phyloP scores from a whole-genome alignment of 2,113 vertebrate species.

The Chlorodrepanis virens region DNA sequence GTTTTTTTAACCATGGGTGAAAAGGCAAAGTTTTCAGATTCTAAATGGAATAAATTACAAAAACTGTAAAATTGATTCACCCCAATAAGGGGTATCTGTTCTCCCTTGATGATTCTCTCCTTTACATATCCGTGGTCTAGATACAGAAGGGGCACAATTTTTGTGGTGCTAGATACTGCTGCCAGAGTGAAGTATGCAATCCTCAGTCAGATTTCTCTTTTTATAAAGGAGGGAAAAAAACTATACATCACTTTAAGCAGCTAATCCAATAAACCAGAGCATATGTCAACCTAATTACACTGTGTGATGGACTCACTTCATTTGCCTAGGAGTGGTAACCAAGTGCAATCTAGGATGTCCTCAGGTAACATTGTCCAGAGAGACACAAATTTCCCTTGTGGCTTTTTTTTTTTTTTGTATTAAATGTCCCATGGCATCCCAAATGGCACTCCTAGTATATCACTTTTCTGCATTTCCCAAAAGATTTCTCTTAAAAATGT shows the following conservation, averaged over 20 bases:
- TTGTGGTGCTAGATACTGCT: not conserved
- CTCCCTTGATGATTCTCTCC: not conserved
- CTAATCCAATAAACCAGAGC: not conserved
- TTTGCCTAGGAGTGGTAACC: not conserved
- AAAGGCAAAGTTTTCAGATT: not conserved
- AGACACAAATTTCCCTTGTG: not conserved
- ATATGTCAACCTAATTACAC: not conserved
- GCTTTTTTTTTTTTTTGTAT: not conserved
- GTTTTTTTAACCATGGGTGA: not conserved
- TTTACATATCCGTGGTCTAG: not conserved
- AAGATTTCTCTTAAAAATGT: not conserved
- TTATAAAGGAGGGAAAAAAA: not conserved
- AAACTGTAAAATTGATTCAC: not conserved
- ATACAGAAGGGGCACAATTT: not conserved
- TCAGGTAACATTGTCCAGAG: not conserved
- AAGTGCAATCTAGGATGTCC: not conserved
- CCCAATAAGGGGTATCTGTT: not conserved
- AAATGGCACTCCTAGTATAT: not conserved
- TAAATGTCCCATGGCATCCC: not conserved
- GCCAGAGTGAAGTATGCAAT: not conserved
- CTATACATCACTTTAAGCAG: not conserved
- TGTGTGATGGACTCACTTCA: not conserved
- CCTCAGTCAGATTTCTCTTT: not conserved
- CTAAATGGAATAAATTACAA: not conserved
- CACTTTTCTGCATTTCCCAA: not conserved